Evolutionary conservation across 2,888 invertebrate species (phyloP), one percentile per base, ranked within the genome.

Genomic region (Abrostola triplasia): DNA sequence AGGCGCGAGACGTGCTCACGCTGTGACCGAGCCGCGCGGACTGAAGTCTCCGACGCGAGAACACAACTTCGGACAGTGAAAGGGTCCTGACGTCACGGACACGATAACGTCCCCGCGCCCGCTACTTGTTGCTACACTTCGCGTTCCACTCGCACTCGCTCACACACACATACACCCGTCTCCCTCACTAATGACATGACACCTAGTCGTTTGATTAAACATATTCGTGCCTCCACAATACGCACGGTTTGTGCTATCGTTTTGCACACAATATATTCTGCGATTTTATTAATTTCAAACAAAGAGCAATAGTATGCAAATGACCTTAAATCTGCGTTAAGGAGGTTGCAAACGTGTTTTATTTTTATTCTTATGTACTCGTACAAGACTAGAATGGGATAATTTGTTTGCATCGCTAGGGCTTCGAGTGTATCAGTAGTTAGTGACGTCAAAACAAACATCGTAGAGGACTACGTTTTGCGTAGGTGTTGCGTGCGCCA

Each of bases 11-110:
- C 91, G 90, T 86, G 69, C 92, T 90, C 91, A 87, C 93, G 91
- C 90, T 82, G 89, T 91, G 92, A 93, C 92, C 92, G 94, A 94
- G 94, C 92, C 94, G 92, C 94, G 90, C 88, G 91, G 92, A 94
- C 94, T 94, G 92, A 88, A 78, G 87, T 75, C 69, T 75, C 59
- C 75, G 74, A 68, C 76, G 72, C 58, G 59, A 63, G 77, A 70
- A 65, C 75, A 76, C 79, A 87, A 89, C 88, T 88, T 87, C 88
- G 88, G 89, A 84, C 92, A 94, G 92, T 93, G 95, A 95, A 93
- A 94, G 93, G 93, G 90, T 84, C 89, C 73, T 95, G 95, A 96
- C 96, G 96, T 96, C 95, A 96, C 89, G 77, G 62, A 79, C 87
- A 89, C 92, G 92, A 93, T 94, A 95, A 95, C 93, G 76, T 84